Evolutionary conservation across 2,797 vertebrate genomes (phyloP).

Genomic region (Prunella strophiata): DNA sequence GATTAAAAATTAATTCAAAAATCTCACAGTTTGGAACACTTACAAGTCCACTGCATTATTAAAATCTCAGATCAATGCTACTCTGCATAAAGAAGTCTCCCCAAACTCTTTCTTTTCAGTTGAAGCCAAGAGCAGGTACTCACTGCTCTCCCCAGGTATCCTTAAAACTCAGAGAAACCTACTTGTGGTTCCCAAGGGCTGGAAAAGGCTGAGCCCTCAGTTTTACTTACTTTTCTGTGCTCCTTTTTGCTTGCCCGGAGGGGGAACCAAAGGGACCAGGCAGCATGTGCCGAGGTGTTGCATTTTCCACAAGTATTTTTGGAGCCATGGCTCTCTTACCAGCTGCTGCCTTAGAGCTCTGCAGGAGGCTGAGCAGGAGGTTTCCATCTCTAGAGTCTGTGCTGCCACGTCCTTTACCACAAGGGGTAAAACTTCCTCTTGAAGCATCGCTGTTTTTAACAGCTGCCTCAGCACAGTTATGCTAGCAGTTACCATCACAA

Average conservation of each 20-base stretch:
- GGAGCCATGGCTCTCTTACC: background rate
- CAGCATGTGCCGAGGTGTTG: background rate
- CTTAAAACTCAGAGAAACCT: background rate
- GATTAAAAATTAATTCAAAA: slow-evolving; percentile 76
- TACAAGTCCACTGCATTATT: slow-evolving; percentile 73
- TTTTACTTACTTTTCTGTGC: background rate
- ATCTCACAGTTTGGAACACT: slow-evolving; percentile 71
- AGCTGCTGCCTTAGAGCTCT: background rate
- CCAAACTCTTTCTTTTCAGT: slow-evolving; percentile 13
- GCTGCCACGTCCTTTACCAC: rapidly evolving
- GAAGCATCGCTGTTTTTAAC: background rate
- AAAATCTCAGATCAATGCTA: slow-evolving; percentile 54
- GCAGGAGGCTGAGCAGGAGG: background rate
- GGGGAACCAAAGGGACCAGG: background rate
- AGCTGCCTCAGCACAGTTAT: background rate
- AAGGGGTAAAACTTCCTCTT: background rate
- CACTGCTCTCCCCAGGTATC: background rate
- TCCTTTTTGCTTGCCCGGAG: background rate
- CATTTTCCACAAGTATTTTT: background rate
- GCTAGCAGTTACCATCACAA: rapidly evolving
- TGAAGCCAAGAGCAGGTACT: background rate
- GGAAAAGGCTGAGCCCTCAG: background rate
- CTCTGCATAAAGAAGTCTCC: slow-evolving; percentile 52
- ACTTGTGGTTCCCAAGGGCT: background rate
- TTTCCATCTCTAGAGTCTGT: background rate